Evolutionary conservation across 2,113 vertebrate species (phyloP).

Genomic region (Phalacrocorax brasilianus): DNA sequence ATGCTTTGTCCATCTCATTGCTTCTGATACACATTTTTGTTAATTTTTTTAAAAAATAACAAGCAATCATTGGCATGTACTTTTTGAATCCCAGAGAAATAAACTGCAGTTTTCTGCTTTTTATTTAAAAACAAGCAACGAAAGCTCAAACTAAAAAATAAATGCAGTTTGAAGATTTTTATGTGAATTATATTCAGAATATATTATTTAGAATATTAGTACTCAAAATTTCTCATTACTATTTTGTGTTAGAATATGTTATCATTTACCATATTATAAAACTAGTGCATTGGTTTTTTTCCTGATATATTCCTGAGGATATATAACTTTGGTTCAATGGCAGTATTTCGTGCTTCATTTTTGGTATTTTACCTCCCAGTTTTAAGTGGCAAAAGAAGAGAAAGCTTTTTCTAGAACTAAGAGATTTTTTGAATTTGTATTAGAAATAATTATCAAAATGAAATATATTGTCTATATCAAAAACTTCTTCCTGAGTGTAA

Average conservation of each 20-base stretch:
- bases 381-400: not conserved
- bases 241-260: not conserved
- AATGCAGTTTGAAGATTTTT: not conserved
- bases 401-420: not conserved
- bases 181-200: not conserved
- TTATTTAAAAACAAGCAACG: not conserved
- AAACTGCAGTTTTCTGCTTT: not conserved
- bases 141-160: not conserved
- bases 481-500: not conserved
- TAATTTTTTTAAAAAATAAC: conserved; percentile 28
- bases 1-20: conserved; percentile 47
- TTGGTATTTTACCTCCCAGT: not conserved
- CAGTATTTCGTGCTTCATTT: conserved; percentile 34
- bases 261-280: not conserved
- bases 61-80: not conserved
- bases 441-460: not conserved
- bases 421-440: not conserved
- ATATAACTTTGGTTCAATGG: conserved; percentile 31
- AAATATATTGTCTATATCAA: not conserved
- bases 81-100: conserved; percentile 10
- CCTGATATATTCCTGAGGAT: not conserved
- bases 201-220: not conserved
- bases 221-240: not conserved
- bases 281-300: not conserved
- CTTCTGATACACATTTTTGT: conserved; percentile 28